Evolutionary conservation across 1,140 invertebrate species (phyloP).

Genomic region (Pinna nobilis): DNA sequence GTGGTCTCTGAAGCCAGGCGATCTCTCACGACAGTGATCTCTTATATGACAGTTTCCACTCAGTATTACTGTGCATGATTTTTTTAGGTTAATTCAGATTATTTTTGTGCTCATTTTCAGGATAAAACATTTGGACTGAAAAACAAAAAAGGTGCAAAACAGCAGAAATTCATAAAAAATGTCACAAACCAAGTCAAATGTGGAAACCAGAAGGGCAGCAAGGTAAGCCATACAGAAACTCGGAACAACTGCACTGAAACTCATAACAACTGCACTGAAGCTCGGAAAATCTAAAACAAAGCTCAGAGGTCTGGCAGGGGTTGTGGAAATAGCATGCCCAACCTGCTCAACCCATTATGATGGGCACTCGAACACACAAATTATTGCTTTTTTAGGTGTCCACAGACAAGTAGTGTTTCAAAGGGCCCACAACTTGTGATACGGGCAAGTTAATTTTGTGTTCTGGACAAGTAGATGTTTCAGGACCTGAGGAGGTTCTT

Average conservation of each 20-base stretch:
- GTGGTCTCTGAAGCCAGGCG: neutral
- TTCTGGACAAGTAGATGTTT: too few relatives aligned
- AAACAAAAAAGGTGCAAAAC: slow-evolving; percentile 99
- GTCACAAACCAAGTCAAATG: slow-evolving; percentile 97
- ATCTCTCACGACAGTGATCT: neutral
- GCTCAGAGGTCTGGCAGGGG: too few relatives aligned
- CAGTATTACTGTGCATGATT: neutral
- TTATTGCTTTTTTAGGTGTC: too few relatives aligned
- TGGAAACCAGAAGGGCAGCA: slow-evolving; percentile 76
- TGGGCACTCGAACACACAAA: too few relatives aligned
- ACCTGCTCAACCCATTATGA: too few relatives aligned
- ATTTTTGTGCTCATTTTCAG: slow-evolving; percentile 78
- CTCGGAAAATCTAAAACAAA: too few relatives aligned
- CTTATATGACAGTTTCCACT: neutral
- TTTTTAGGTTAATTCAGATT: neutral
- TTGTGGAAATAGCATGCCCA: too few relatives aligned
- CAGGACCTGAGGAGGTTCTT: too few relatives aligned
- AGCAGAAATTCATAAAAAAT: slow-evolving; percentile 99
- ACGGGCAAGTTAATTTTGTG: too few relatives aligned
- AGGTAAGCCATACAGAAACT: slow-evolving; percentile 47
- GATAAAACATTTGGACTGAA: slow-evolving; percentile 99
- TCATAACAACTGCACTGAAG: too few relatives aligned
- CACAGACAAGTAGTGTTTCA: too few relatives aligned
- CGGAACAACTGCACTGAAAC: neutral
- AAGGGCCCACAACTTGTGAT: too few relatives aligned